Percentiles rank a stretch among this genome's conserved stretches.
Evolutionary conservation across 2,888 invertebrate species (phyloP).

Genomic region (Urechis unicinctus): DNA sequence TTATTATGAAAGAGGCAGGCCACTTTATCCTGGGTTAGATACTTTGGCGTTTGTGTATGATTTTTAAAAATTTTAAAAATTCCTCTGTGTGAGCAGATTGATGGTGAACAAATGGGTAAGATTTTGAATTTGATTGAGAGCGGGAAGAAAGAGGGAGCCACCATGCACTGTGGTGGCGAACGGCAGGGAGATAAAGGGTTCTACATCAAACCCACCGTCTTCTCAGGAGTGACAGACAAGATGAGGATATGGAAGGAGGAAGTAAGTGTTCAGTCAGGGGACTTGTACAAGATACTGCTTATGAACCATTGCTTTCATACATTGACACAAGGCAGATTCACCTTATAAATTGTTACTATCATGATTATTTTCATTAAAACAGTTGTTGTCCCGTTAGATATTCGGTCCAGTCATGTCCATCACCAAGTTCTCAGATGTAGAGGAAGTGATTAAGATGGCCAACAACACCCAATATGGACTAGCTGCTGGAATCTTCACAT

Average conservation of each 20-base stretch:
- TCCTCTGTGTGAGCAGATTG: slow-evolving; percentile 28
- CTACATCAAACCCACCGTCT: slow-evolving; percentile 54
- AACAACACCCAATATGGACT: not conserved
- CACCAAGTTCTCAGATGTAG: not conserved
- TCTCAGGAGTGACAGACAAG: slow-evolving; percentile 51
- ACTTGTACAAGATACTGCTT: not conserved
- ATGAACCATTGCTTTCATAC: too few species aligned
- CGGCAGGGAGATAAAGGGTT: slow-evolving; percentile 47
- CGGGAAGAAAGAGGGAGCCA: slow-evolving; percentile 75
- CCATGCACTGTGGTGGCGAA: slow-evolving; percentile 67
- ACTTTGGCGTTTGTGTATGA: too few species aligned
- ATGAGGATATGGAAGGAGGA: slow-evolving; percentile 54
- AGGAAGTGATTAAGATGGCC: not conserved
- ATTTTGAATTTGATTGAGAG: slow-evolving; percentile 68
- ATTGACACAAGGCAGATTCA: too few species aligned
- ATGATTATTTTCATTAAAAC: not conserved
- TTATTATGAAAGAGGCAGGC: too few species aligned
- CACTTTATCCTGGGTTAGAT: too few species aligned
- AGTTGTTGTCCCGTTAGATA: not conserved
- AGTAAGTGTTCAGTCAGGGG: slow-evolving; percentile 25
- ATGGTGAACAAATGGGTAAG: slow-evolving; percentile 63
- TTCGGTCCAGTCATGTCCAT: not conserved
- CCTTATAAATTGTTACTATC: too few species aligned
- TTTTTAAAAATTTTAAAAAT: not conserved
- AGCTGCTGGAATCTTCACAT: not conserved